Evolutionary conservation across 2,113 vertebrate genomes (phyloP).

Genomic region (Chlorodrepanis virens): DNA sequence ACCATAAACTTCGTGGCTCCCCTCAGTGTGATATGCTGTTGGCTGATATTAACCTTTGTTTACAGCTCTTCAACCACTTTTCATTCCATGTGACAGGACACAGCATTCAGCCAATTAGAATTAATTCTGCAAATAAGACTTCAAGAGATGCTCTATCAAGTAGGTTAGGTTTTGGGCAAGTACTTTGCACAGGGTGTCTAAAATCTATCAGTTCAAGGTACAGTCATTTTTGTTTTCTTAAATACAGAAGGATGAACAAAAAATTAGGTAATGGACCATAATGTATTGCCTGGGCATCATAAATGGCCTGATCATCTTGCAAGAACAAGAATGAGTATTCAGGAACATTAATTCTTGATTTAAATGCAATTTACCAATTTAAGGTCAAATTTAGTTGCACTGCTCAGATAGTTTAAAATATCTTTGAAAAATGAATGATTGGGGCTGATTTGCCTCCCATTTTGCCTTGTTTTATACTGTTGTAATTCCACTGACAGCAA

Average conservation of each 20-base stretch:
- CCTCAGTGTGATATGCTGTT: background rate
- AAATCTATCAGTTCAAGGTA: background rate
- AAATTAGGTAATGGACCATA: constrained; percentile 20
- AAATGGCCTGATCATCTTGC: background rate
- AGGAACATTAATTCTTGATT: constrained; percentile 8
- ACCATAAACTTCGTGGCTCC: background rate
- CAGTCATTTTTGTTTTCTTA: background rate
- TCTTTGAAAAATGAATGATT: background rate
- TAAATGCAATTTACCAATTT: constrained; percentile 16
- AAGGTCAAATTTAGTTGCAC: constrained; percentile 1
- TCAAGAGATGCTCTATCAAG: background rate
- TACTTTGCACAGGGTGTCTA: background rate
- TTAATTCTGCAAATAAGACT: constrained; percentile 48
- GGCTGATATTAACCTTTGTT: constrained; percentile 31
- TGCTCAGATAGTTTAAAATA: background rate
- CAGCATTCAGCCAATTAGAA: constrained; percentile 28
- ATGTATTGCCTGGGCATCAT: background rate
- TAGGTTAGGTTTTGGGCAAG: background rate
- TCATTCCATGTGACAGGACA: constrained; percentile 28
- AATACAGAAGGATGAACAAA: constrained; percentile 30
- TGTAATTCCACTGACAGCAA: constrained; percentile 2
- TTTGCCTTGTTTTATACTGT: background rate
- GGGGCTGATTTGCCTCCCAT: background rate
- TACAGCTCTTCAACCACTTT: constrained; percentile 35
- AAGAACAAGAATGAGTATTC: background rate